Base-by-base conservation (phyloP, 2,888 invertebrate genomes). In the Limnephilus lunatus region DNA sequence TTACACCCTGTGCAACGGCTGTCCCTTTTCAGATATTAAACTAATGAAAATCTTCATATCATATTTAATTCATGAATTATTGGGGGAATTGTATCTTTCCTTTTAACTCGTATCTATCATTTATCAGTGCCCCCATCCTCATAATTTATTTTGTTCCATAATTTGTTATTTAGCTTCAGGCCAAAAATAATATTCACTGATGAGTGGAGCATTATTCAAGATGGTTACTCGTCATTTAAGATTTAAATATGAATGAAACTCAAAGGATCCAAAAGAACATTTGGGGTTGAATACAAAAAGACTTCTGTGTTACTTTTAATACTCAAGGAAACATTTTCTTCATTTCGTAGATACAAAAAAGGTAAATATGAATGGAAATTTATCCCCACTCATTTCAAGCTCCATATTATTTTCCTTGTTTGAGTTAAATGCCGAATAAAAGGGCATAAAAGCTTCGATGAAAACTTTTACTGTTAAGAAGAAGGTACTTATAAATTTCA, bases 341-440 rank as follows among this genome's bases (percentile, higher is more conserved):
- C 68, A 30, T 85, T 53, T 88, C 88, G 81, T 81, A 83, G 83
- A 44, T 83, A 91, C 91, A 91, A 91, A 91, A 88, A 89, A 88
- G n/a, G 91, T 19, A 83, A 91, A 91, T 91, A 89, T 91, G 88
- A 91, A 91, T 91, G 68, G 88, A 91, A 91, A 91, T 91, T 88
- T 89, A 81, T 89, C 89, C 81, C 39, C 44, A 39, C 89, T 32
- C 89, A 89, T 89, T 88, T 90, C 90, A 53, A 83, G 81, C 89
- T 5, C 90, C 25, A 83, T 32, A 83, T 83, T 53, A 83, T 83
- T 90, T 89, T 53, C 85, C 90, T 53, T 53, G 53, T 81, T 90
- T 90, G 82, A 82, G 39, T 90, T 90, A 53, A 90, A 90, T 83
- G 82, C 82, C 90, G 83, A 83, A 90, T 81, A 89, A 89, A 89